Evolutionary conservation across 2,888 invertebrate genomes (phyloP), one percentile per base, ranked within the genome.

Genomic region (Lordiphosa andalusiaca): DNA sequence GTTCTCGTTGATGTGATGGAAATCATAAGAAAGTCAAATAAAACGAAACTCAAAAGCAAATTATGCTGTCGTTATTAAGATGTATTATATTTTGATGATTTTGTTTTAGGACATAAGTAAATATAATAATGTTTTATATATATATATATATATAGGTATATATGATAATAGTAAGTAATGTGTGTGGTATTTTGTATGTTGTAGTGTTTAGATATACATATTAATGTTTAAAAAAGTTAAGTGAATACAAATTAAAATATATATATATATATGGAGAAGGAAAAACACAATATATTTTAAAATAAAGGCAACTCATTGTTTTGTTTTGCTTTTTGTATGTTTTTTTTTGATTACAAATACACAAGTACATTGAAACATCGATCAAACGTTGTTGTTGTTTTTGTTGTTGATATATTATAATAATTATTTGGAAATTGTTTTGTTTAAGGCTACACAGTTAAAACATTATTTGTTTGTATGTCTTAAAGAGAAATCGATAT

Each of bases 381-480:
- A 57, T 61, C 37, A 40, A 37, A 46, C 36, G 39, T 47, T 21
- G 23, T 41, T 33, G 23, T 35, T 40, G 23, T 16, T 19, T 19
- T 19, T 49, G 30, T 16, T 12, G 4, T 41, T 35, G 39, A 12
- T 13, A 21, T 57, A 48, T 56, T 56, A 62, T 53, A 39, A 46
- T 50, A 52, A 69, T 61, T 42, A 40, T 61, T 71, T 80, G 76
- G 70, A 75, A 75, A 73, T 30, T 30, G 30, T 30, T 30, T 30
- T 71, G 64, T 38, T 80, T 73, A 80, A 76, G 81, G 73, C 76
- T 76, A 76, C 76, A 80, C 81, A 78, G 76, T 76, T 75, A 80
- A 76, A 76, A 76, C 71, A 42, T 71, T 60, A 48, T 41, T 58
- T 41, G 56, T 46, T 62, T 62, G 35, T 36, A 42, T 42, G 35